Percentiles rank a stretch among this genome's conserved stretches.
Evolutionary conservation across 92 coral and sea anemone genomes (phyloP).

Genomic region (Pocillopora meandrina): DNA sequence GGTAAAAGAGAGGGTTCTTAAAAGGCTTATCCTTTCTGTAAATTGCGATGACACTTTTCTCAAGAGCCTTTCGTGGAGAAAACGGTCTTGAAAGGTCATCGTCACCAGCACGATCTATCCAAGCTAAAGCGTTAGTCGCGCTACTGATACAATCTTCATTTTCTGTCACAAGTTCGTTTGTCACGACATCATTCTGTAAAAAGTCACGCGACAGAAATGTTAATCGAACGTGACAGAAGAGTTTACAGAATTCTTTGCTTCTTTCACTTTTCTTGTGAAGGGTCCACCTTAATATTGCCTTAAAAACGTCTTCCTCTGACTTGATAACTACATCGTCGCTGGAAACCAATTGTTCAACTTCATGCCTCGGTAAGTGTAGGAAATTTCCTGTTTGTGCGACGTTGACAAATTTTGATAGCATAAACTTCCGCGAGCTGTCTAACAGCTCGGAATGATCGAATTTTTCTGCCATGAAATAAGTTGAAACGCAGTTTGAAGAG

Average conservation of each 20-base stretch:
- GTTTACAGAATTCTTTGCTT: not conserved
- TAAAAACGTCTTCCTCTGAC: slow-evolving; percentile 15
- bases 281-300: not conserved
- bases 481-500: slow-evolving; percentile 4
- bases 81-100: not conserved
- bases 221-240: slow-evolving; percentile 5
- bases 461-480: not conserved
- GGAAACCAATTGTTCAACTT: slow-evolving; percentile 15
- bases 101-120: not conserved
- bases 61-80: not conserved
- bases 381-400: not conserved
- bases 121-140: not conserved
- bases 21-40: not conserved
- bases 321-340: not conserved
- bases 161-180: not conserved
- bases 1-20: not conserved
- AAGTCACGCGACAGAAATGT: not conserved
- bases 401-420: not conserved
- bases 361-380: not conserved
- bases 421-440: not conserved
- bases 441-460: not conserved
- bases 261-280: not conserved
- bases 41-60: not conserved
- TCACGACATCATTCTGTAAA: not conserved
- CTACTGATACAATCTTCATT: not conserved